Conservation (phyloP, 1,140 invertebrate species). For the Muscidifurax raptorellus region DNA sequence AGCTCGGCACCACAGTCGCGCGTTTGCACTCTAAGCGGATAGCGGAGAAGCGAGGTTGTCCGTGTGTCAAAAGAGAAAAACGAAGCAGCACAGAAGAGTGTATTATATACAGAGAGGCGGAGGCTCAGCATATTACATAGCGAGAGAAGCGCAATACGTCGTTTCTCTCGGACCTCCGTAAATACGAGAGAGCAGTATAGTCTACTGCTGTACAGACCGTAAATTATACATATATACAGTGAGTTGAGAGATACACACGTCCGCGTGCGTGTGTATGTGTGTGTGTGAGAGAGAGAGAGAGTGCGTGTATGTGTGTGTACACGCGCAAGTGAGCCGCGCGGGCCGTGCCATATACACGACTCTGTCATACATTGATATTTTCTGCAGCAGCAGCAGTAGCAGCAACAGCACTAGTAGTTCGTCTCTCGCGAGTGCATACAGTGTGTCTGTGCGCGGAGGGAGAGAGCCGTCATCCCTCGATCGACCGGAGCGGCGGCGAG, state of each 20-base stretch:
- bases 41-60: slow-evolving; percentile 52
- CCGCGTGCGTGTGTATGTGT: background rate
- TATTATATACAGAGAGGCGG: background rate
- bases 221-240: too few relatives aligned
- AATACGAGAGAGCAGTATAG: too few relatives aligned
- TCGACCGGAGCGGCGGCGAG: slow-evolving; percentile 20
- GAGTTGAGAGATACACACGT: background rate
- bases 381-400: too few relatives aligned
- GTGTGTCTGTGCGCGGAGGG: background rate
- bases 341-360: too few relatives aligned
- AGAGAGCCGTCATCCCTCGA: background rate
- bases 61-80: slow-evolving; percentile 11
- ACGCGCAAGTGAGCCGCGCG: too few relatives aligned
- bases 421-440: background rate
- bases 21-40: slow-evolving; percentile 73
- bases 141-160: too few relatives aligned
- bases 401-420: too few relatives aligned
- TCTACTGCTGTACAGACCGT: background rate
- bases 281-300: too few relatives aligned
- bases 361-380: too few relatives aligned
- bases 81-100: slow-evolving; percentile 32
- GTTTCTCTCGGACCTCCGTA: too few relatives aligned
- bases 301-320: background rate
- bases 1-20: slow-evolving; percentile 69
- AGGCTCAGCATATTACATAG: background rate